Percentiles rank a stretch among this genome's conserved stretches.
Evolutionary conservation across 2,888 invertebrate species (phyloP).

Genomic region (Podotricha telesiphe): DNA sequence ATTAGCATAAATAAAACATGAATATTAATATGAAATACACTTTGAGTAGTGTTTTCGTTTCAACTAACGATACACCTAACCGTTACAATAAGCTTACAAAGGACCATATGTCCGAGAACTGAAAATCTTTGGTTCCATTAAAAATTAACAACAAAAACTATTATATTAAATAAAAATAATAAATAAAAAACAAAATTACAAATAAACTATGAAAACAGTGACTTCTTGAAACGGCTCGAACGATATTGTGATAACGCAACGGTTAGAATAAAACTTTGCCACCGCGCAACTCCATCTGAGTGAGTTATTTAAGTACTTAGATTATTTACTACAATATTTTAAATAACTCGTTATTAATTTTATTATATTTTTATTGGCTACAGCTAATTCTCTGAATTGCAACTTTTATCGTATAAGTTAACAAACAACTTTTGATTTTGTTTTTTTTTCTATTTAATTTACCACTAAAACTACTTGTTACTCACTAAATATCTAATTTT

Average conservation of each 20-base stretch:
- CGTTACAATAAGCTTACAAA: slow-evolving; percentile 32
- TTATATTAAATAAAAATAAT: slow-evolving; percentile 56
- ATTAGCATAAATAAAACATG: slow-evolving; percentile 60
- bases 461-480: slow-evolving; percentile 69
- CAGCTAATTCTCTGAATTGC: slow-evolving; percentile 82
- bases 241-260: slow-evolving; percentile 16
- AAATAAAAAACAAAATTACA: slow-evolving; percentile 54
- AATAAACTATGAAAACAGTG: slow-evolving; percentile 46
- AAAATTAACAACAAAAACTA: slow-evolving; percentile 56
- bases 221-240: slow-evolving; percentile 50
- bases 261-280: slow-evolving; percentile 57
- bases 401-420: slow-evolving; percentile 79
- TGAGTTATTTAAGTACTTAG: slow-evolving; percentile 49
- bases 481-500: slow-evolving; percentile 68
- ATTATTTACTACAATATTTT: slow-evolving; percentile 64
- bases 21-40: slow-evolving; percentile 50
- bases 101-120: slow-evolving; percentile 30
- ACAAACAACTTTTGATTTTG: slow-evolving; percentile 78
- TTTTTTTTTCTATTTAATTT: slow-evolving; percentile 58
- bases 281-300: slow-evolving; percentile 48
- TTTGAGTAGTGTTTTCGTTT: slow-evolving; percentile 37
- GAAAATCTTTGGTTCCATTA: slow-evolving; percentile 55
- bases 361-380: slow-evolving; percentile 64
- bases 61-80: slow-evolving; percentile 46
- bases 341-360: slow-evolving; percentile 67